These are phyloP conservation scores for Steinernema hermaphroditum DNA, from an alignment of 2,888 invertebrate genomes.

Conservation along the genomic window DNA sequence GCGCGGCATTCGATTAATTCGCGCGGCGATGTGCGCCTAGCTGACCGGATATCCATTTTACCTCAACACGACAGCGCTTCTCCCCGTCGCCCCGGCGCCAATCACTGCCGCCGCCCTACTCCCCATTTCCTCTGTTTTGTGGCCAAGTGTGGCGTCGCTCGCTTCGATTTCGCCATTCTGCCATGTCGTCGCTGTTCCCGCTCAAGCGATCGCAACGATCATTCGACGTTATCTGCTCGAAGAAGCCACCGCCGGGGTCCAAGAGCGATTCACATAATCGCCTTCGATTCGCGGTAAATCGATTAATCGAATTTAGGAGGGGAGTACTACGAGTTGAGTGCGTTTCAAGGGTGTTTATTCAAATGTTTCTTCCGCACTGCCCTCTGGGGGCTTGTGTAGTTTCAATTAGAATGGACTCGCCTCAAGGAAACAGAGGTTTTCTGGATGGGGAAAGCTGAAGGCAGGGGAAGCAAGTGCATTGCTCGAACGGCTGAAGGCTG, in stretches of 20 bases:
- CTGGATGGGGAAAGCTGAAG: too few species aligned
- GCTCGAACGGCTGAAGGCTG: too few species aligned
- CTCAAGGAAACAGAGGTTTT: too few species aligned
- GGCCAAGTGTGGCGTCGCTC: neutral
- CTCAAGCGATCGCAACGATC: conserved; percentile 16
- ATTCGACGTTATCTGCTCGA: conserved; percentile 25
- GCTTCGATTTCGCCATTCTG: neutral
- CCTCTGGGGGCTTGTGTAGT: neutral
- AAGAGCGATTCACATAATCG: neutral
- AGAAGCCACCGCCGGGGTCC: too few species aligned
- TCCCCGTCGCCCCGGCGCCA: neutral
- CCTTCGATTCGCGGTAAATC: conserved; percentile 22
- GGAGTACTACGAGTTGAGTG: conserved; percentile 1
- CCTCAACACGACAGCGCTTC: conserved; percentile 2
- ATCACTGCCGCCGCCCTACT: neutral
- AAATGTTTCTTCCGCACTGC: neutral
- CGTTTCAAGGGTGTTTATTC: neutral
- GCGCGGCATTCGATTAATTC: conserved; percentile 24
- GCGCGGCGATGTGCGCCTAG: neutral
- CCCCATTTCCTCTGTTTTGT: neutral
- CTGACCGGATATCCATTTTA: conserved; percentile 23
- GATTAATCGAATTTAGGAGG: conserved; percentile 4
- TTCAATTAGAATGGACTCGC: conserved; percentile 27
- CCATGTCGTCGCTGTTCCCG: neutral
- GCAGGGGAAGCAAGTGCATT: too few species aligned